Conservation (phyloP, 2,888 invertebrate genomes). For the Theretra japonica region DNA sequence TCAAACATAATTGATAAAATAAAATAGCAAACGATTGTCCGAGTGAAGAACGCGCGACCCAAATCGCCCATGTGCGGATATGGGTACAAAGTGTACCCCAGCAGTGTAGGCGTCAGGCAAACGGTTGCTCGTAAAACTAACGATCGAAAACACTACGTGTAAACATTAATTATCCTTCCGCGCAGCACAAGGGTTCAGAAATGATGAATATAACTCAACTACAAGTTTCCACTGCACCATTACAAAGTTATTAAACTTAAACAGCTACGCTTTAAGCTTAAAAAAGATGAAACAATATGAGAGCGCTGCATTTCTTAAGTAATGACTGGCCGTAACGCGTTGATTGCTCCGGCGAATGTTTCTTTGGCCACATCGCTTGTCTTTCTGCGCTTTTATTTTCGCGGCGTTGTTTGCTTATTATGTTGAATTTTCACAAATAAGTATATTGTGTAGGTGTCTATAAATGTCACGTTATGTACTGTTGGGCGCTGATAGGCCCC, state of each 20-base stretch:
- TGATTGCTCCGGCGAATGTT: background rate
- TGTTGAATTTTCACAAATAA: background rate
- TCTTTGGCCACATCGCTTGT: background rate
- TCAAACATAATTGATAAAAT: background rate
- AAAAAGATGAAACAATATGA: background rate
- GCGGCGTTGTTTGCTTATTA: background rate
- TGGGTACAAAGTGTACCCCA: background rate
- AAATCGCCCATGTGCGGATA: background rate
- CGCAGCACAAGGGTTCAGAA: background rate
- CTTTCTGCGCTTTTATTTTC: background rate
- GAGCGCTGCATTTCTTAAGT: constrained; percentile 37
- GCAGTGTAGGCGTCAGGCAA: background rate
- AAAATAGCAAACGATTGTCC: background rate
- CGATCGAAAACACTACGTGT: background rate
- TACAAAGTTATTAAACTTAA: constrained; percentile 7
- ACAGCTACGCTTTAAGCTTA: background rate
- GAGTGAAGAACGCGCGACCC: background rate
- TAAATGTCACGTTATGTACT: too few relatives aligned
- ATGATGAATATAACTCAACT: constrained; percentile 4
- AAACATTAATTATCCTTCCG: constrained; percentile 2
- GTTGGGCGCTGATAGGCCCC: too few relatives aligned
- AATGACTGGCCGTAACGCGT: constrained; percentile 33
- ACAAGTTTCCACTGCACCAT: background rate
- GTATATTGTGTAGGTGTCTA: too few relatives aligned
- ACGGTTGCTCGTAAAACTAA: constrained; percentile 3